Percentiles rank a stretch among this genome's conserved stretches.
Evolutionary conservation across 1,140 invertebrate species (phyloP).

Genomic region (Homalodisca vitripennis): DNA sequence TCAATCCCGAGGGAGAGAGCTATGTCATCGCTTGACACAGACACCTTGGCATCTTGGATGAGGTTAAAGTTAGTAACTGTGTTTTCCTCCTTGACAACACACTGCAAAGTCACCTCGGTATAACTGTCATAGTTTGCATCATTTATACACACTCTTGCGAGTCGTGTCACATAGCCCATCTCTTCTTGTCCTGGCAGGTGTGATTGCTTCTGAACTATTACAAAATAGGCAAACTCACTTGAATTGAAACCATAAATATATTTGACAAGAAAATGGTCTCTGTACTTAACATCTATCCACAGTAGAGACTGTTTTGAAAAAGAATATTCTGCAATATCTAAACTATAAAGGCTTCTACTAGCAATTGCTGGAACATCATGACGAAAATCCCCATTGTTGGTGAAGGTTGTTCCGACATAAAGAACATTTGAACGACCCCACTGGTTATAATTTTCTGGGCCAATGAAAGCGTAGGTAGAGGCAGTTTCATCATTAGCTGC

Average conservation of each 20-base stretch:
- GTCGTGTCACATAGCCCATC: conserved; percentile 82
- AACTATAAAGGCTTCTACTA: conserved; percentile 73
- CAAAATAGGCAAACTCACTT: conserved; percentile 92
- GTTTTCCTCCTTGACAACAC: conserved; percentile 57
- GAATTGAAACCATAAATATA: conserved; percentile 96
- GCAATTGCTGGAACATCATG: conserved; percentile 92
- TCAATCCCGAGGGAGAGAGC: conserved; percentile 76
- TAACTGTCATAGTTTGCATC: conserved; percentile 95
- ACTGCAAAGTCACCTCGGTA: conserved; percentile 91
- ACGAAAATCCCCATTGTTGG: conserved; percentile 87
- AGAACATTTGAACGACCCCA: conserved; percentile 78
- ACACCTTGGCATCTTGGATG: conserved; percentile 86
- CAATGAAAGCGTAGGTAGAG: conserved; percentile 93
- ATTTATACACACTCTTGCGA: conserved; percentile 89
- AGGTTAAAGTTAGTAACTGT: conserved; percentile 76
- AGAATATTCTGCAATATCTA: conserved; percentile 77
- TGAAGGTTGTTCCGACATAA: conserved; percentile 94
- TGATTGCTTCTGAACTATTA: conserved; percentile 91
- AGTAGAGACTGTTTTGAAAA: conserved; percentile 85
- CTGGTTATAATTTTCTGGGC: conserved; percentile 77
- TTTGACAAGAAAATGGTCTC: conserved; percentile 91
- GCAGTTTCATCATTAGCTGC: conserved; percentile 89
- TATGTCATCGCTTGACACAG: conserved; percentile 74
- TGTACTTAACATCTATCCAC: conserved; percentile 91
- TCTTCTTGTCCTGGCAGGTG: conserved; percentile 86